phyloP scores from a whole-genome alignment of 2,113 vertebrate species.

The Camelus dromedarius region DNA sequence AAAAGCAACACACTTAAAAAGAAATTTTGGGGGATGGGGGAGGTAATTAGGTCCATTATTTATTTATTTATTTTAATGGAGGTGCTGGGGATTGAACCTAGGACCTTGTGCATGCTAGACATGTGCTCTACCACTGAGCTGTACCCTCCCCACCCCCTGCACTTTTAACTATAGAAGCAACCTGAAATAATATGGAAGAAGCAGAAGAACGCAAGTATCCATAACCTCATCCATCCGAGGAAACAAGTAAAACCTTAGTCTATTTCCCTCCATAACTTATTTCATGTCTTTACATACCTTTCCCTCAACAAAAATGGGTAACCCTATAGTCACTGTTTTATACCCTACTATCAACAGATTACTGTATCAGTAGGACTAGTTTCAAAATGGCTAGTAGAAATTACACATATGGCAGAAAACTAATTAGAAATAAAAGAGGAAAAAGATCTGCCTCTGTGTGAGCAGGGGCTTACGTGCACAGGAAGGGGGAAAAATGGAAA shows the following conservation, averaged over 20 bases:
- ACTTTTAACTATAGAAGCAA: slow-evolving; percentile 2
- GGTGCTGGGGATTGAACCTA: too few relatives aligned
- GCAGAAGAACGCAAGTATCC: neutral
- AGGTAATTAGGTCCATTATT: too few relatives aligned
- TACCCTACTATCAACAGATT: neutral
- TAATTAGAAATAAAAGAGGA: slow-evolving; percentile 40
- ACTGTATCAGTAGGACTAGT: neutral
- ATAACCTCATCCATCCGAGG: neutral
- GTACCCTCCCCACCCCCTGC: neutral
- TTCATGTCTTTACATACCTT: neutral
- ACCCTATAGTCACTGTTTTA: neutral
- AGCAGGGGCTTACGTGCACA: neutral
- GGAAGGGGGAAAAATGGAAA: neutral
- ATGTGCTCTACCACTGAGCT: too few relatives aligned
- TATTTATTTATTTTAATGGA: too few relatives aligned
- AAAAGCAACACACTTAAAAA: neutral
- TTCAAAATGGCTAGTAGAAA: slow-evolving; percentile 42
- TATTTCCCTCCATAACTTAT: neutral
- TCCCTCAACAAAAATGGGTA: neutral
- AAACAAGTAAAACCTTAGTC: slow-evolving; percentile 30
- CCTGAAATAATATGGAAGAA: slow-evolving; percentile 53
- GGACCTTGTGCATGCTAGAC: too few relatives aligned
- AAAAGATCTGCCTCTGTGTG: neutral
- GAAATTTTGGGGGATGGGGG: too few relatives aligned
- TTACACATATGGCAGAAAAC: neutral